Percentiles rank a stretch among this genome's conserved stretches.
These are phyloP conservation scores for Catharus fuscescens DNA, from an alignment of 2,113 vertebrate genomes.

Conservation along the genomic window DNA sequence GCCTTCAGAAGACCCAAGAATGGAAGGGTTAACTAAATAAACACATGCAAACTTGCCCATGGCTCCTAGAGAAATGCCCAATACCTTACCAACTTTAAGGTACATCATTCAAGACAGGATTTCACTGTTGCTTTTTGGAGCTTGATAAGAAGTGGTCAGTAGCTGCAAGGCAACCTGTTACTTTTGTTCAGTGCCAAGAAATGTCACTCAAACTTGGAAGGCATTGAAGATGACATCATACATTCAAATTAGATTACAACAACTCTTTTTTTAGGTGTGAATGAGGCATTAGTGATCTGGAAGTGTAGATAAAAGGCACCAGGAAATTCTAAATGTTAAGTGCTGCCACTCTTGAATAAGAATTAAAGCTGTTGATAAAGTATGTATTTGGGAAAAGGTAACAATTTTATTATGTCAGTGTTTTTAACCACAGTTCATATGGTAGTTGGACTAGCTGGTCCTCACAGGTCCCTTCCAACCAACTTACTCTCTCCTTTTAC, in stretches of 20 bases:
- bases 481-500: background rate
- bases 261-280: constrained; percentile 42
- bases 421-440: background rate
- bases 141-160: background rate
- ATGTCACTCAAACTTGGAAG: constrained; percentile 6
- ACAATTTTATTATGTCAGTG: background rate
- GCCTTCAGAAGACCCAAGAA: background rate
- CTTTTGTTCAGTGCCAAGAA: background rate
- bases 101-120: background rate
- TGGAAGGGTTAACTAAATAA: background rate
- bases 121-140: background rate
- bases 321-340: constrained; percentile 27
- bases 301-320: background rate
- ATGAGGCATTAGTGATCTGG: constrained; percentile 5
- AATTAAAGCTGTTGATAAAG: background rate
- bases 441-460: background rate
- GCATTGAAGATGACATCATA: constrained; percentile 29
- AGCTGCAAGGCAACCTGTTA: constrained; percentile 11
- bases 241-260: constrained; percentile 1
- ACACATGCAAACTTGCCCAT: rapidly evolving
- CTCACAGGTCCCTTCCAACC: background rate
- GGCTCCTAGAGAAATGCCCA: background rate
- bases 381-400: background rate
- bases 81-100: background rate
- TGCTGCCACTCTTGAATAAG: background rate